phyloP scores from a whole-genome alignment of 1,140 invertebrate genomes.

The Cydia fagiglandana region DNA sequence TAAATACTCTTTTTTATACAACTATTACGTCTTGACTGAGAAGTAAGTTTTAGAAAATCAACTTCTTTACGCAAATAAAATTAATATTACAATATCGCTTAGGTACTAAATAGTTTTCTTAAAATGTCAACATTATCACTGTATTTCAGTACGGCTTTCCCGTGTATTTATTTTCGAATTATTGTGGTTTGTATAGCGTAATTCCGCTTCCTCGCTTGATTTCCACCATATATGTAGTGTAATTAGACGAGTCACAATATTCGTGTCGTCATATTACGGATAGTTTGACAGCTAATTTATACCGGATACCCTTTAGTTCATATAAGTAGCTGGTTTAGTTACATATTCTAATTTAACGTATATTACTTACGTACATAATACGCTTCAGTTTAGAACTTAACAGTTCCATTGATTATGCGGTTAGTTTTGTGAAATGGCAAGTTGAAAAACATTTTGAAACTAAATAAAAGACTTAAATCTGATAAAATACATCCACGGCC shows the following conservation, averaged over 20 bases:
- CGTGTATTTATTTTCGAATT: no score
- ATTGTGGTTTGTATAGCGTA: neutral
- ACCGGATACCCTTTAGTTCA: conserved; percentile 35
- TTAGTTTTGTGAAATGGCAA: neutral
- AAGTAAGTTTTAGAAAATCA: no score
- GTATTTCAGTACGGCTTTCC: no score
- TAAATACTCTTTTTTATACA: no score
- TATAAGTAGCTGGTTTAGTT: conserved; percentile 39
- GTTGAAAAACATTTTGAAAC: neutral
- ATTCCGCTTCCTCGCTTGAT: conserved; percentile 38
- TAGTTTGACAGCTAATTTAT: conserved; percentile 63
- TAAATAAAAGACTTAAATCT: neutral
- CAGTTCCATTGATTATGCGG: neutral
- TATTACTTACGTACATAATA: neutral
- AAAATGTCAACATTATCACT: no score
- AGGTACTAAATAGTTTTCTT: no score
- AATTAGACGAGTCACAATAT: conserved; percentile 74
- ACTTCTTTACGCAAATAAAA: no score
- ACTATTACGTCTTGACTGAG: no score
- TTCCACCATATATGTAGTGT: conserved; percentile 45
- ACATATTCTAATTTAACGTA: no score
- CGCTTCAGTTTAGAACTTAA: neutral
- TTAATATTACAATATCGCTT: no score
- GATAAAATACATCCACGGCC: neutral
- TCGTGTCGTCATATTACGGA: conserved; percentile 57